Evolutionary conservation across 2,113 vertebrate genomes (phyloP), one percentile per base, ranked within the genome.

Genomic region (Pyrgilauda ruficollis): DNA sequence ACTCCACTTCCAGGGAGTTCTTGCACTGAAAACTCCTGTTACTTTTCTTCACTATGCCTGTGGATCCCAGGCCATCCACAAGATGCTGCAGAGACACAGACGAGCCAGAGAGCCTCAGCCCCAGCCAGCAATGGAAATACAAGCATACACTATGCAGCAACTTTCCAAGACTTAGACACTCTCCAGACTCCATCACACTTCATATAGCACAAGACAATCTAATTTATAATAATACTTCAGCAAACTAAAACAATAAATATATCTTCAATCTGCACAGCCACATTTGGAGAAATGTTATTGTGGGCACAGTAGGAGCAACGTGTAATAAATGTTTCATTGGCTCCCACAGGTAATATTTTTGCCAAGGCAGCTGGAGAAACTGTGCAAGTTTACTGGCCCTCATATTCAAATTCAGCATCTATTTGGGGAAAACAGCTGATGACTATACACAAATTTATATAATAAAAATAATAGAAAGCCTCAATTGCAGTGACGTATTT

Each of bases 311-410:
- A 94, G 76, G 77, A 97, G 87, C 61, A 91, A 93, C 7, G 3
- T 92, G 62, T 87, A 95, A 93, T 94, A 95, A 92, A 96, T 77
- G 87, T 92, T 97, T 83, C 84, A 87, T 74, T 97, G 96, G 92
- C 86, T 97, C 95, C 91, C 94, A 89, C 17, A 93, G 81, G 93
- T 96, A 96, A 80, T 90, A 84, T 85, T 94, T 94, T 95, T 97
- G 97, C 96, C 96, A 98, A 97, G 96, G 93, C 91, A 97, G 95
- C 96, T 97, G 95, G 91, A 96, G 86, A 97, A 96, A 94, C 84
- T 89, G 79, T 90, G 74, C 83, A 95, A 92, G 91, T 87, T 96
- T 91, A 46, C 73, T 96, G 93, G 82, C 77, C 90, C 67, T 96
- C 84, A 52, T 63, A 95, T 89, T 93, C 78, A 91, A 96, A 74